phyloP scores from a whole-genome alignment of 2,113 vertebrate species.

The Perca fluviatilis region DNA sequence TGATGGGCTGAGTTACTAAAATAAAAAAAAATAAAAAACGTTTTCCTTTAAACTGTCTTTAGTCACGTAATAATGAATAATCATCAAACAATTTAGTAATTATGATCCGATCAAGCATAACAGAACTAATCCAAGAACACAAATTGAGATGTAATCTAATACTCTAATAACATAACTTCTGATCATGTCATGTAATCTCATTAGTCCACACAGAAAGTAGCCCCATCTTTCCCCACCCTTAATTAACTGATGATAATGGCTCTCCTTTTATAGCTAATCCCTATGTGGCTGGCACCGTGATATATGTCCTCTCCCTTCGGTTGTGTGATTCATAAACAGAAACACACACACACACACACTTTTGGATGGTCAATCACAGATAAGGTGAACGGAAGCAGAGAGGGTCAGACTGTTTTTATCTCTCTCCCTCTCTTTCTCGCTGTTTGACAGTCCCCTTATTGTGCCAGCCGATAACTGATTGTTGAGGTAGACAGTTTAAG shows the following conservation, averaged over 20 bases:
- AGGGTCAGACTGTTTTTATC: background rate
- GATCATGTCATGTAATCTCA: background rate
- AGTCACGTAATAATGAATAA: background rate
- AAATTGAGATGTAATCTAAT: background rate
- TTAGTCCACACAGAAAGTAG: background rate
- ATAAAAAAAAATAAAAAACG: background rate
- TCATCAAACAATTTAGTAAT: background rate
- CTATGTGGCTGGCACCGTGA: background rate
- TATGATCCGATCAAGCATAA: background rate
- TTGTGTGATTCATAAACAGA: constrained; percentile 11
- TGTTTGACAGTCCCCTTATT: constrained; percentile 36
- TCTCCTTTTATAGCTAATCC: background rate
- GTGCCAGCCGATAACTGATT: constrained; percentile 40
- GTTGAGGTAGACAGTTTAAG: constrained; percentile 52
- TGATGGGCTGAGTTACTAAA: background rate
- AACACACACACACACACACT: constrained; percentile 5
- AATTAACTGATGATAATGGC: background rate
- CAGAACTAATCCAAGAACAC: background rate
- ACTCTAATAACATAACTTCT: background rate
- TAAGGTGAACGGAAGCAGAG: constrained; percentile 22
- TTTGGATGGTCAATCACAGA: constrained; percentile 40
- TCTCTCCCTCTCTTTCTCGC: background rate
- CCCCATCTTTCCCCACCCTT: background rate
- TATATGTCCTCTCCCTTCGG: too few relatives aligned
- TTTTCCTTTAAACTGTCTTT: too few relatives aligned